Evolutionary conservation across 2,888 invertebrate genomes (phyloP), one percentile per base, ranked within the genome.

Genomic region (Thumatha senex): DNA sequence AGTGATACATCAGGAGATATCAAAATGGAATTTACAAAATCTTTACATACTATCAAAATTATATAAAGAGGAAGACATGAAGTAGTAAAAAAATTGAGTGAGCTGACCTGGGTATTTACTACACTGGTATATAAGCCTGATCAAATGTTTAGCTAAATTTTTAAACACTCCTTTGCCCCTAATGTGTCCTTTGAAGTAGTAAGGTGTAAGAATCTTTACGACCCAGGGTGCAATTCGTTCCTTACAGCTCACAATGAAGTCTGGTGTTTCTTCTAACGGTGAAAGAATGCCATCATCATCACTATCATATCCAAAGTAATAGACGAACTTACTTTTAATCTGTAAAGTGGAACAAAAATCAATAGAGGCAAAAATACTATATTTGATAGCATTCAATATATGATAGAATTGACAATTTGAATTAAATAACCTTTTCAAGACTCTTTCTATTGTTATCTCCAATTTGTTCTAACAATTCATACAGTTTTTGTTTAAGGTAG

Each of bases 151-250:
- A 0, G 94, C 94, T 38, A 94, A 82, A 35, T 88, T 71, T 78
- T 94, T 94, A 72, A 94, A 94, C 43, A 94, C 75, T 33, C 89
- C 87, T 78, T 93, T 93, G 40, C 93, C 92, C 60, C 82, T 86
- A 38, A 95, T 94, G 40, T 91, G 85, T 1, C 93, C 92, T 59
- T 90, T 92, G n/a, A 92, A 91, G 65, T 93, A 94, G 70, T 92
- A 92, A 3, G 94, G 94, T 63, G 93, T 94, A 4, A 95, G 78
- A 51, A 93, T 85, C 61, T 93, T 92, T 0, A 94, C 93, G n/a
- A 94, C 93, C 86, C 93, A 89, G 14, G 93, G 93, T 0, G 94
- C 93, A 52, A 94, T 92, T 13, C 93, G 84, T 58, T 93, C 92
- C 65, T 92, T 92, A 61, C 93, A 93, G 58, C 93, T 92, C 0